Base-by-base conservation (phyloP, 2,888 invertebrate genomes). In the Sesamia inferens region DNA sequence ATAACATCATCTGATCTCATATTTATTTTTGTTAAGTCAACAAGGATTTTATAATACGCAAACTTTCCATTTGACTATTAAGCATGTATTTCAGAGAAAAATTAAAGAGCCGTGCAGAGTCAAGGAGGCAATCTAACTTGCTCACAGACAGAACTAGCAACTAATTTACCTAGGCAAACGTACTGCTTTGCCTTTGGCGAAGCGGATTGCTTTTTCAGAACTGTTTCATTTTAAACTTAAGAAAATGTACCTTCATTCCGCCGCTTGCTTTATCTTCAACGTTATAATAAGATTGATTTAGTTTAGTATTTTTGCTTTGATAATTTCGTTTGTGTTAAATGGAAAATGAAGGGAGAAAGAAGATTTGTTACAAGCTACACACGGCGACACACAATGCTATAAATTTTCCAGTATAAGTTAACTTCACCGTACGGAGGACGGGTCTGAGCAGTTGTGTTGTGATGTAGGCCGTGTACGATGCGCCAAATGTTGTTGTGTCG, bases 81-180 rank as follows among this genome's bases (percentile, higher is more conserved):
- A 64, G 59, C 3, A 31, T 81, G 68, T 73, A 84, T 73, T 83
- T 74, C 73, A 66, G 74, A 83, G 81, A 89, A 93, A 92, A 92
- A 91, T 90, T 88, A 91, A 91, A 90, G 86, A 84, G 89, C 86
- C 85, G 82, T 84, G 76, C 64, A 83, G 85, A 88, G 86, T 88
- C 87, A 91, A 91, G 88, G 87, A 87, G 89, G 91, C 93, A 94
- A 94, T 94, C 90, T 93, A 94, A 94, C 92, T 94, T 93, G 89
- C 85, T 90, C 90, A 84, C 88, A 90, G 92, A 91, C 90, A 91
- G 92, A 89, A 90, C 90, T 91, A 91, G 89, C 90, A 92, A 92
- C 91, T 92, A 91, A 92, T 92, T 91, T 92, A 91, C 91, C 90
- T 90, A 92, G 87, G 90, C 91, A 92, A 92, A 92, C 90, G 85